These are phyloP conservation scores for Stomorhina lunata DNA, from an alignment of 2,888 invertebrate genomes.

Conservation along the genomic window DNA sequence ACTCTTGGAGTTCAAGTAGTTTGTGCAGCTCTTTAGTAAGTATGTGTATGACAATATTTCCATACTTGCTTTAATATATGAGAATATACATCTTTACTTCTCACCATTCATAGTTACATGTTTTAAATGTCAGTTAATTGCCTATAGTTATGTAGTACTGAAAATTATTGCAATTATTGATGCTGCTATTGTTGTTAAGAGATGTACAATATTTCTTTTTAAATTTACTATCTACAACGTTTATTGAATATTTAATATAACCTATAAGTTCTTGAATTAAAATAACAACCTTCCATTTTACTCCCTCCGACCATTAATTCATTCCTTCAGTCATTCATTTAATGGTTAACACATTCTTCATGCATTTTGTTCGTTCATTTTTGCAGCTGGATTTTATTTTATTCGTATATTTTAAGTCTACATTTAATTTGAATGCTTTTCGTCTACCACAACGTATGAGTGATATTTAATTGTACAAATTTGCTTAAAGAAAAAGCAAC, in stretches of 20 bases:
- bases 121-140: conserved; percentile 52
- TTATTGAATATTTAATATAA: conserved; percentile 53
- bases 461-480: conserved; percentile 59
- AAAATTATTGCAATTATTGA: conserved; percentile 43
- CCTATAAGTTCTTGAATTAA: conserved; percentile 37
- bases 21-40: not conserved
- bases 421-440: not conserved
- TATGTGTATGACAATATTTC: not conserved
- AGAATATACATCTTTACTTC: not conserved
- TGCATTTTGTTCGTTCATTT: not conserved
- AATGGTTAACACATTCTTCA: not conserved
- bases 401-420: not conserved
- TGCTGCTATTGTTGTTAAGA: conserved; percentile 7
- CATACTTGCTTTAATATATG: not conserved
- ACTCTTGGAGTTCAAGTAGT: no score
- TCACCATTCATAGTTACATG: conserved; percentile 29
- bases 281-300: conserved; percentile 7
- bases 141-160: conserved; percentile 38
- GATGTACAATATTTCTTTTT: no score
- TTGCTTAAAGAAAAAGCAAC: conserved; percentile 44
- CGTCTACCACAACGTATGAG: conserved; percentile 53
- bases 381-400: not conserved
- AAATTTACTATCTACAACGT: conserved; percentile 37
- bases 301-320: not conserved
- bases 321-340: not conserved